phyloP scores from a whole-genome alignment of 2,797 vertebrate genomes.

The Vipera ursinii region DNA sequence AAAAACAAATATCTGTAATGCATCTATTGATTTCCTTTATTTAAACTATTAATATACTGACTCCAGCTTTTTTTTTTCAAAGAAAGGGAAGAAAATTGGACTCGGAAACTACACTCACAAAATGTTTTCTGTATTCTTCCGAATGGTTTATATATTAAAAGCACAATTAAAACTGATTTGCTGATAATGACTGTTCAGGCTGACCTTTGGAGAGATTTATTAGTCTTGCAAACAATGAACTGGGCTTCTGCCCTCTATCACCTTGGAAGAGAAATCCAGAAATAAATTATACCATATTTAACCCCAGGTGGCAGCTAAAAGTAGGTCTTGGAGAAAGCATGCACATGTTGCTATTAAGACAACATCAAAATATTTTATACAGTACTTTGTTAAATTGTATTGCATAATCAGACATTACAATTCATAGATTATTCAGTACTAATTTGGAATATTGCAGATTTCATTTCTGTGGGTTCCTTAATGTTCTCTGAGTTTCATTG shows the following conservation, averaged over 20 bases:
- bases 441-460: background rate
- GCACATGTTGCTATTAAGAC: slow-evolving; percentile 6
- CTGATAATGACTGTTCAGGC: slow-evolving; percentile 63
- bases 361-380: slow-evolving; percentile 16
- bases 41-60: slow-evolving; percentile 60
- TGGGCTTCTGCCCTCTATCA: slow-evolving; percentile 59
- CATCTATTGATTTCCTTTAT: slow-evolving; percentile 59
- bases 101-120: slow-evolving; percentile 46
- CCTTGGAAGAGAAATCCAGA: slow-evolving; percentile 58
- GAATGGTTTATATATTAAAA: slow-evolving; percentile 65
- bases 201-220: slow-evolving; percentile 68
- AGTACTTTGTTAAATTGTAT: slow-evolving; percentile 8
- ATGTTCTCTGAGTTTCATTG: background rate
- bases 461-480: background rate
- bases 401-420: background rate
- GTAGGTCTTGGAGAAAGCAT: slow-evolving; percentile 25
- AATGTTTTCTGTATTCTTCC: slow-evolving; percentile 61
- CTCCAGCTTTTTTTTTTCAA: slow-evolving; percentile 23
- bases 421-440: background rate
- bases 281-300: slow-evolving; percentile 59
- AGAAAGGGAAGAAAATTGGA: slow-evolving; percentile 41
- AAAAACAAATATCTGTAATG: slow-evolving; percentile 52
- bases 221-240: slow-evolving; percentile 61
- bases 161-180: slow-evolving; percentile 65
- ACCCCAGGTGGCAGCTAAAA: slow-evolving; percentile 58